Conservation (phyloP, 2,113 vertebrate species). For the Abramis brama region DNA sequence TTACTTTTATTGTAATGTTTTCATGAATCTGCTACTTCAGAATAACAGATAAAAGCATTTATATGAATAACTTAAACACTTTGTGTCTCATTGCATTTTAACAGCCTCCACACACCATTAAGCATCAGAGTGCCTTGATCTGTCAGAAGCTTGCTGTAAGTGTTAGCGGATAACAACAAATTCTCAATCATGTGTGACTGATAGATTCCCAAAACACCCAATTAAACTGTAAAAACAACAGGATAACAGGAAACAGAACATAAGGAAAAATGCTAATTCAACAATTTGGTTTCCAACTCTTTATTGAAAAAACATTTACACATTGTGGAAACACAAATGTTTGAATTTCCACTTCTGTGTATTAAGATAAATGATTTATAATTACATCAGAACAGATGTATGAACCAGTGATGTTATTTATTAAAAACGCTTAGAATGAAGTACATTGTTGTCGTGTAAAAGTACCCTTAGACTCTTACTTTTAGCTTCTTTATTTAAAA, state of each 20-base stretch:
- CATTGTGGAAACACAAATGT: not conserved
- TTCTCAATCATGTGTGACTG: slow-evolving; percentile 54
- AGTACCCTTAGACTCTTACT: not conserved
- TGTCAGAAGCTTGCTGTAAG: slow-evolving; percentile 41
- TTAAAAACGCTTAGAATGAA: not conserved
- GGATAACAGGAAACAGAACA: slow-evolving; percentile 9
- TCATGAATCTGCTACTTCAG: not conserved
- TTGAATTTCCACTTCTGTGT: not conserved
- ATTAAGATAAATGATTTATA: not conserved
- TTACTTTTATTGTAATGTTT: not conserved
- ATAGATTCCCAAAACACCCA: slow-evolving; percentile 47
- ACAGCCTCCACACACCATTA: slow-evolving; percentile 57
- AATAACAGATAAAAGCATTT: not conserved
- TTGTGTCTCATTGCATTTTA: slow-evolving; percentile 52
- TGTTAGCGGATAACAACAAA: slow-evolving; percentile 43
- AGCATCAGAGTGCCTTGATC: slow-evolving; percentile 49
- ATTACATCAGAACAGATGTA: too few species aligned
- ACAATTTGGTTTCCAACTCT: not conserved
- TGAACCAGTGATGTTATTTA: not conserved
- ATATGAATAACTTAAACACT: slow-evolving; percentile 34
- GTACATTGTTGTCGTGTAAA: too few species aligned
- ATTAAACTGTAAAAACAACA: slow-evolving; percentile 42
- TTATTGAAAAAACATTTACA: not conserved
- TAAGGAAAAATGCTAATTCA: slow-evolving; percentile 13
- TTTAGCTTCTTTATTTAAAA: not conserved